Evolutionary conservation across 2,797 vertebrate species (phyloP).

Genomic region (Chiloscyllium punctatum): DNA sequence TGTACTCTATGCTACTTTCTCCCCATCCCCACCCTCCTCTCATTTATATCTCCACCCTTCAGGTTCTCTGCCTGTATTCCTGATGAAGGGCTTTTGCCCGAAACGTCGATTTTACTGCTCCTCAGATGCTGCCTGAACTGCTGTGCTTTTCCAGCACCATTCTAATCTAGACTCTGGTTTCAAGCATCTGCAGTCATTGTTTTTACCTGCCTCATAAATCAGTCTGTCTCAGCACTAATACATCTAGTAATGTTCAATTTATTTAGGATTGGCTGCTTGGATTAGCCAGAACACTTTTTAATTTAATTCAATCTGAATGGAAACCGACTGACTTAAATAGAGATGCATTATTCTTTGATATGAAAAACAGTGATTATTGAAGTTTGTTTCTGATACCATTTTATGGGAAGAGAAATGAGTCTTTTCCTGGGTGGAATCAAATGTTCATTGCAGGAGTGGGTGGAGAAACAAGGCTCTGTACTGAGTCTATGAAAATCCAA

Average conservation of each 20-base stretch:
- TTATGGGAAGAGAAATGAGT: background rate
- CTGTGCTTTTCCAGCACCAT: no score
- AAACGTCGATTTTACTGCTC: no score
- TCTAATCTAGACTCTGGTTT: no score
- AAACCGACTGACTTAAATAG: background rate
- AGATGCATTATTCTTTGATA: background rate
- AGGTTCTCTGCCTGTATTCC: no score
- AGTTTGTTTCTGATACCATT: background rate
- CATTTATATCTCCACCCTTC: no score
- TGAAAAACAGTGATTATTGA: background rate
- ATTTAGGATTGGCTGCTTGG: background rate
- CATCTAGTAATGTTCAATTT: no score
- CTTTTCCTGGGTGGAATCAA: background rate
- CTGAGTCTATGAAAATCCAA: no score
- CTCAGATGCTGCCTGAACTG: no score
- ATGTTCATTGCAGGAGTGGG: background rate
- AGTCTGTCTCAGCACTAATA: background rate
- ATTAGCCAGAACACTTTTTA: background rate
- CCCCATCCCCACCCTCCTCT: no score
- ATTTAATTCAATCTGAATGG: background rate
- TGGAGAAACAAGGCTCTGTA: background rate
- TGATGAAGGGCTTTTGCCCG: no score
- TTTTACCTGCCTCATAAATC: background rate
- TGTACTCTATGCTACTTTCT: no score
- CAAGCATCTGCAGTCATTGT: no score